These are phyloP conservation scores for Jacana jacana DNA, from an alignment of 2,113 vertebrate species.

Conservation along the genomic window DNA sequence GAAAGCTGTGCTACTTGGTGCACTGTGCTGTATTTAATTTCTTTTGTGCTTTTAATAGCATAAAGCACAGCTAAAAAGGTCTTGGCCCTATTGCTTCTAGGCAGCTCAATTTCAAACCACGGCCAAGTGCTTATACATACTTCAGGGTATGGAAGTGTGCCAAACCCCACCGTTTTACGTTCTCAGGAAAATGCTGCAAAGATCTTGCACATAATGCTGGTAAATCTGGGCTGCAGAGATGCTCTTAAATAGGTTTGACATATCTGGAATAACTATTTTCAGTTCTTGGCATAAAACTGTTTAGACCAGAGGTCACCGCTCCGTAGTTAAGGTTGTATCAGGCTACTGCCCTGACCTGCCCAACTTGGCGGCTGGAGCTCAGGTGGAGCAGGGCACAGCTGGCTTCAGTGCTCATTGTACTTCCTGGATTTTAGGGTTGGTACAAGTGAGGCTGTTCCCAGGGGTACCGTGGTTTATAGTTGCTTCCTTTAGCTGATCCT, in stretches of 20 bases:
- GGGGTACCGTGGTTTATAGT: not conserved
- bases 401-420: rapidly evolving
- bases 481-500: not conserved
- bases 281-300: not conserved
- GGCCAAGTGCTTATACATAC: not conserved
- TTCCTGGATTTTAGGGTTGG: not conserved
- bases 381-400: not conserved
- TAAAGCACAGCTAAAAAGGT: conserved; percentile 44
- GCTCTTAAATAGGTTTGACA: conserved; percentile 13
- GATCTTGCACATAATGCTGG: not conserved
- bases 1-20: conserved; percentile 17
- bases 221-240: conserved; percentile 1
- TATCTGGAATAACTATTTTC: conserved; percentile 27
- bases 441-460: not conserved
- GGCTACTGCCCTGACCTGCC: not conserved
- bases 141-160: conserved; percentile 28
- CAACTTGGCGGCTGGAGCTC: not conserved
- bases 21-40: conserved; percentile 40
- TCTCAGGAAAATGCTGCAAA: conserved; percentile 4
- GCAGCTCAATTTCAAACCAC: conserved; percentile 36
- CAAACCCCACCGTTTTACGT: not conserved
- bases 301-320: not conserved
- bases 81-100: conserved; percentile 37
- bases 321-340: not conserved
- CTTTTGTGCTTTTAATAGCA: conserved; percentile 59